These are phyloP conservation scores for Eristalinus sepulchralis DNA, from an alignment of 2,888 invertebrate species.

Conservation along the genomic window DNA sequence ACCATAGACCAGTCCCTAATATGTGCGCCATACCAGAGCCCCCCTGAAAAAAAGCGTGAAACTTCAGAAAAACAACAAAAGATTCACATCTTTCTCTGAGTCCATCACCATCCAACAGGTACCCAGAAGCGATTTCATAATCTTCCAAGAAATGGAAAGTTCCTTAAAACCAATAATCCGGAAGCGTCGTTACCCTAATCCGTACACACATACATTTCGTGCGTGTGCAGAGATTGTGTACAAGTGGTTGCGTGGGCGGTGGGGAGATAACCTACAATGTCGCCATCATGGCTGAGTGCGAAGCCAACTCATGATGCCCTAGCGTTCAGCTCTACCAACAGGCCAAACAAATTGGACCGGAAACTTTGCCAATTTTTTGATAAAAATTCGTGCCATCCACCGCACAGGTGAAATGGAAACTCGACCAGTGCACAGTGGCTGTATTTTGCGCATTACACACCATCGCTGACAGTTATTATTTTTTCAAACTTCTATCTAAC, in stretches of 20 bases:
- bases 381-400: constrained; percentile 29
- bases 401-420: constrained; percentile 48
- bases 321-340: constrained; percentile 4
- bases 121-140: constrained; percentile 27
- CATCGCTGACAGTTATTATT: constrained; percentile 66
- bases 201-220: not conserved
- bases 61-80: constrained; percentile 22
- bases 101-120: constrained; percentile 51
- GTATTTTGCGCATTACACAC: constrained; percentile 63
- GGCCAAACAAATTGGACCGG: constrained; percentile 62
- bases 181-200: constrained; percentile 20
- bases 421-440: not conserved
- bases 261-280: constrained; percentile 38
- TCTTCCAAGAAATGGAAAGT: not conserved
- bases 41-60: not conserved
- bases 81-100: constrained; percentile 21
- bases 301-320: constrained; percentile 53
- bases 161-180: constrained; percentile 10
- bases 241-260: not conserved
- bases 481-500: constrained; percentile 36
- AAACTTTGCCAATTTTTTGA: constrained; percentile 67
- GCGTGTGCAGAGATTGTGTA: not conserved
- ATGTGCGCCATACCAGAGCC: not conserved
- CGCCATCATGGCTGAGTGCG: constrained; percentile 66
- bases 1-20: not conserved